Percentiles rank a stretch among this genome's conserved stretches.
Evolutionary conservation across 1,140 invertebrate genomes (phyloP).

Genomic region (Pseudomyrmex dendroicus): DNA sequence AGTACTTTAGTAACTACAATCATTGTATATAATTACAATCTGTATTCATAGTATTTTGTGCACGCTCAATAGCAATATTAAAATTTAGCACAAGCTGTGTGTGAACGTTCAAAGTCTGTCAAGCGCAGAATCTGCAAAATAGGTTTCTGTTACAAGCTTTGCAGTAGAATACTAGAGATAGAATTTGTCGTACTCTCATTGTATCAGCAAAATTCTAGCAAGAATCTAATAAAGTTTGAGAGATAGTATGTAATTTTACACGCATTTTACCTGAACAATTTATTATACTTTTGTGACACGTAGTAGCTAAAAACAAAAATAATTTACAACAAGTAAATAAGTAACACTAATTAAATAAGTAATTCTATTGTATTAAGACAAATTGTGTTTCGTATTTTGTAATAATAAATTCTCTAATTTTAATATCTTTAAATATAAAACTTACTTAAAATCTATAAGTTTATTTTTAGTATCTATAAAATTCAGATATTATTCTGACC

Average conservation of each 20-base stretch:
- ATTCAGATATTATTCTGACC: neutral
- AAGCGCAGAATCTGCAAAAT: neutral
- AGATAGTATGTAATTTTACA: neutral
- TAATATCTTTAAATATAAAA: too few species aligned
- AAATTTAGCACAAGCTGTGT: neutral
- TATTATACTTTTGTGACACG: slow-evolving; percentile 61
- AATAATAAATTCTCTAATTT: too few species aligned
- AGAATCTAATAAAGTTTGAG: slow-evolving; percentile 1
- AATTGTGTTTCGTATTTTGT: too few species aligned
- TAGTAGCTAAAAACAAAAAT: slow-evolving; percentile 66
- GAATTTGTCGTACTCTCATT: neutral
- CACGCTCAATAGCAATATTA: too few species aligned
- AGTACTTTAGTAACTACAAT: too few species aligned
- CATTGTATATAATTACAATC: too few species aligned
- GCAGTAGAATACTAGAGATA: neutral
- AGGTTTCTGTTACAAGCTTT: neutral
- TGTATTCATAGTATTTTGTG: too few species aligned
- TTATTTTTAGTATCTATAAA: too few species aligned
- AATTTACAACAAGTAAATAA: neutral
- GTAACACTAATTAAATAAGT: too few species aligned
- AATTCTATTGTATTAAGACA: too few species aligned
- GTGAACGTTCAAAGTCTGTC: neutral
- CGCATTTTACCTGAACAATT: slow-evolving; percentile 49
- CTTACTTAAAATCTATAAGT: too few species aligned
- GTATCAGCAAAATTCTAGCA: slow-evolving; percentile 2